phyloP scores from a whole-genome alignment of 2,113 vertebrate genomes.

The Callipepla californica region DNA sequence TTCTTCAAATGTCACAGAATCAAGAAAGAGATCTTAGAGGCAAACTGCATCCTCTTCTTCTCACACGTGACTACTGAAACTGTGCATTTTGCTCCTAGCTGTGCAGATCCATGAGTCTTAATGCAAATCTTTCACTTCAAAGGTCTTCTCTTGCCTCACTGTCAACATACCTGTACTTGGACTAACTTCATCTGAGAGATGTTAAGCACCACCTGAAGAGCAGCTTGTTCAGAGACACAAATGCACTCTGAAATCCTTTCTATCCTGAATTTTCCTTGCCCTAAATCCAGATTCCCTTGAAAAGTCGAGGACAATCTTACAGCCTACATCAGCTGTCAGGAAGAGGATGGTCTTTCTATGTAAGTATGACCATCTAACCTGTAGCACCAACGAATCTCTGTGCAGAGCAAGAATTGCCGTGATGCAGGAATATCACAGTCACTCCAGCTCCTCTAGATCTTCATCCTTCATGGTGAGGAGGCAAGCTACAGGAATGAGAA shows the following conservation, averaged over 20 bases:
- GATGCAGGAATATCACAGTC: background rate
- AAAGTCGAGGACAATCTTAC: background rate
- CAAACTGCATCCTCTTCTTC: background rate
- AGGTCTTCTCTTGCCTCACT: background rate
- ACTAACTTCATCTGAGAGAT: background rate
- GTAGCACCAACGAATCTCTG: background rate
- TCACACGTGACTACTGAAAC: background rate
- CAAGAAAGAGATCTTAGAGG: background rate
- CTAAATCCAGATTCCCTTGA: background rate
- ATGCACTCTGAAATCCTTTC: background rate
- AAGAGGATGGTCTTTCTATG: no score
- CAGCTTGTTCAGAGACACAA: background rate
- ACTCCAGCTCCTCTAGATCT: background rate
- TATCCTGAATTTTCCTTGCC: background rate
- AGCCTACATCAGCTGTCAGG: background rate
- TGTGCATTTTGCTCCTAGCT: background rate
- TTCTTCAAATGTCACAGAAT: background rate
- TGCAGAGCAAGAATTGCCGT: background rate
- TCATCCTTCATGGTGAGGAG: background rate
- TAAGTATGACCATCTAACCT: no score
- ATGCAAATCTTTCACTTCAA: background rate
- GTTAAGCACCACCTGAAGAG: background rate
- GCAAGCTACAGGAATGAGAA: background rate
- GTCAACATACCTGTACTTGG: background rate
- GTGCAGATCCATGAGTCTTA: background rate